These are phyloP conservation scores for Percina caprodes DNA, from an alignment of 2,113 vertebrate genomes.

Conservation along the genomic window DNA sequence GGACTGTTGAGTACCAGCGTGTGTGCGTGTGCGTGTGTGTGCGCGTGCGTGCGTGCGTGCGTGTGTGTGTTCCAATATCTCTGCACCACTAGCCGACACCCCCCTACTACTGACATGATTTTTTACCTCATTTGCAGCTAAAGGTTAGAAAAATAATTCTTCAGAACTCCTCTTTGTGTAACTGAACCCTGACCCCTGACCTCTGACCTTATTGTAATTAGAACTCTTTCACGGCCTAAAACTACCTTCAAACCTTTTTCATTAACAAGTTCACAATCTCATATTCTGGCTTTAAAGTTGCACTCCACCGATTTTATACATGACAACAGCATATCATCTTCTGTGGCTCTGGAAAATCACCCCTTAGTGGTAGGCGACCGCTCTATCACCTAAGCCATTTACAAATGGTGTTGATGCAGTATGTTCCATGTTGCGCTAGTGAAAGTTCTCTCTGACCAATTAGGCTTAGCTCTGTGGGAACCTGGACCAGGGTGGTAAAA, in stretches of 20 bases:
- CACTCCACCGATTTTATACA: neutral
- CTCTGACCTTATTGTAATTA: neutral
- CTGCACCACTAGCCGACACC: neutral
- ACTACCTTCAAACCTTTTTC: neutral
- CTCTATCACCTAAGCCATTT: too few species aligned
- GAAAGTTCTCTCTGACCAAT: too few species aligned
- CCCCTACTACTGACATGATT: neutral
- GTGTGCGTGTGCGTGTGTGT: constrained; percentile 10
- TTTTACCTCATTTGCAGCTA: neutral
- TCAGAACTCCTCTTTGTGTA: neutral
- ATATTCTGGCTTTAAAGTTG: neutral
- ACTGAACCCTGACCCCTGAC: constrained; percentile 15
- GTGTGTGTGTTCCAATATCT: neutral
- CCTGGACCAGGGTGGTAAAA: too few species aligned
- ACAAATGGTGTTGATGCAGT: too few species aligned
- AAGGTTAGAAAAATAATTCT: neutral
- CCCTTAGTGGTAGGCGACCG: too few species aligned
- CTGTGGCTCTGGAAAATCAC: neutral
- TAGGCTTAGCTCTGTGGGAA: too few species aligned
- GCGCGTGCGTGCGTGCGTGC: neutral
- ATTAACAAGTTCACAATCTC: neutral
- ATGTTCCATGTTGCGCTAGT: too few species aligned
- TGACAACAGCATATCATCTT: neutral
- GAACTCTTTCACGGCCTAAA: neutral
- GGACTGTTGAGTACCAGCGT: constrained; percentile 14